Evolutionary conservation across 1,140 invertebrate species (phyloP).

Genomic region (Gonatopus flavifemur): DNA sequence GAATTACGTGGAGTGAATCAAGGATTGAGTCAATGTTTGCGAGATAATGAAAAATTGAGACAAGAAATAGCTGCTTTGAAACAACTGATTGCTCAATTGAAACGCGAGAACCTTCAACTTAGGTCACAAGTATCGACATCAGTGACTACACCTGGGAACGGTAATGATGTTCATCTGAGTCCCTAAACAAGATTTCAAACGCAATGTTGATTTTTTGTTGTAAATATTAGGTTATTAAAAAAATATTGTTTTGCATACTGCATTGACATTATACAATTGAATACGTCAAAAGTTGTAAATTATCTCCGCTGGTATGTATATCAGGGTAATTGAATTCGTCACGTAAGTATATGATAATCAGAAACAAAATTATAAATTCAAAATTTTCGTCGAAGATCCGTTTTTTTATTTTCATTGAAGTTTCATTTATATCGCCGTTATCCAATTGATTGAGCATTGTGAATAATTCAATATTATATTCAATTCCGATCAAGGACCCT

Average conservation of each 20-base stretch:
- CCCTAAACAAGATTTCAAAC: slow-evolving; percentile 30
- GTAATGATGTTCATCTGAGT: slow-evolving; percentile 35
- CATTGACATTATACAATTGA: slow-evolving; percentile 1
- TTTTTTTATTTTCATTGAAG: too few relatives aligned
- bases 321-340: too few relatives aligned
- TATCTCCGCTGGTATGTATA: background rate
- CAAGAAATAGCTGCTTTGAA: slow-evolving; percentile 62
- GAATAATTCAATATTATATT: too few relatives aligned
- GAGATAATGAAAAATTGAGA: slow-evolving; percentile 65
- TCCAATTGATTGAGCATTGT: too few relatives aligned
- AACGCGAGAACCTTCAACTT: slow-evolving; percentile 64
- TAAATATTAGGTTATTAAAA: slow-evolving; percentile 34
- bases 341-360: too few relatives aligned
- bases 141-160: slow-evolving; percentile 14
- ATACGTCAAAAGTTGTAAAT: background rate
- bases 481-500: too few relatives aligned
- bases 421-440: too few relatives aligned
- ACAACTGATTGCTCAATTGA: slow-evolving; percentile 64
- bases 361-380: too few relatives aligned
- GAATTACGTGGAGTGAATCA: slow-evolving; percentile 80
- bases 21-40: slow-evolving; percentile 64
- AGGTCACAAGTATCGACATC: slow-evolving; percentile 45
- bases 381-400: too few relatives aligned
- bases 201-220: slow-evolving; percentile 21
- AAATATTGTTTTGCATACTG: slow-evolving; percentile 14